Evolutionary conservation across 2,888 invertebrate genomes (phyloP), one percentile per base, ranked within the genome.

Genomic region (Ophonus ardosiacus): DNA sequence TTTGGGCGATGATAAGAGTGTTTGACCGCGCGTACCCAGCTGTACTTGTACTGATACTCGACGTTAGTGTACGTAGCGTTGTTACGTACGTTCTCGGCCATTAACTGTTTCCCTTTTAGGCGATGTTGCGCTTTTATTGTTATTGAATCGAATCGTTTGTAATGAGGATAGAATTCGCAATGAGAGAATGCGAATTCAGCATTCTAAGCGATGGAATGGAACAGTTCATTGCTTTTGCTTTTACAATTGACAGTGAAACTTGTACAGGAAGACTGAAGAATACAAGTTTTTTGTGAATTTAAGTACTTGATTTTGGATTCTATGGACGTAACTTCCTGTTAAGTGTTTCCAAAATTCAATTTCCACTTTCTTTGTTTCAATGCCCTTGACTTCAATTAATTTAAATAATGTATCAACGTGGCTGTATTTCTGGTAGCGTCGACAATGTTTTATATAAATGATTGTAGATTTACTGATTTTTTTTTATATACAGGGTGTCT

Each of bases 101-200:
- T 68, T 68, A 68, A 68, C 68, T 68, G 68, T 76, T 56, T 76
- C 76, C 76, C 51, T 76, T 76, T 76, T 76, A 76, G 76, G 76
- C 51, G 76, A 51, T 76, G 68, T 68, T 31, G 68, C 68, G 68
- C 56, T 76, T 76, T 76, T 76, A 76, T 76, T 76, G 76, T 76
- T 76, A 76, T 76, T 76, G 76, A 21, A 76, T 76, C 76, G 76
- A 76, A 76, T 76, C n/a, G 76, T 76, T 56, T 56, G 51, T 74
- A 76, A 76, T 76, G 76, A 76, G 24, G 43, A 43, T 38, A 68
- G 68, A 68, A 68, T 68, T 31, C 68, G 38, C n/a, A 68, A 68
- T 68, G 68, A 68, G 68, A 21, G 24, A 63, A 18, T 63, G 63
- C 31, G 31, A 68, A 38, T 68, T 68, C 68, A 31, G 68, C 68